phyloP scores from a whole-genome alignment of 92 coral and sea anemone species.

The Siderastrea siderea region DNA sequence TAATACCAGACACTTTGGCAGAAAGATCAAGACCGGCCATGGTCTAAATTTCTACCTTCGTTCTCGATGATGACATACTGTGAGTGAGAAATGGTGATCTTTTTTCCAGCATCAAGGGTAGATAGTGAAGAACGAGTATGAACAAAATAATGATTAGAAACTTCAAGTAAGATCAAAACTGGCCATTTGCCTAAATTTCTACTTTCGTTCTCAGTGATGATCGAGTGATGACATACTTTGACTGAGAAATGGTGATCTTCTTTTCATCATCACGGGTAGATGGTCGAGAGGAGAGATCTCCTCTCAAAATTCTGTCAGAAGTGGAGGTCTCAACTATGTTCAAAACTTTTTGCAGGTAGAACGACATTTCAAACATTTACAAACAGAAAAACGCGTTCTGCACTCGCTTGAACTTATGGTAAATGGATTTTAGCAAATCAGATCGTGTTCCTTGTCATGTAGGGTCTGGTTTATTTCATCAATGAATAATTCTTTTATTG shows the following conservation, averaged over 20 bases:
- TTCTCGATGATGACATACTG: background rate
- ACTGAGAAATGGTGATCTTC: background rate
- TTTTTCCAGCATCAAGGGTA: background rate
- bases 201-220: background rate
- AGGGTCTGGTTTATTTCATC: too few species aligned
- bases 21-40: slow-evolving; percentile 49
- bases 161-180: background rate
- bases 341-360: background rate
- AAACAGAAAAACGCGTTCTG: too few species aligned
- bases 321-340: background rate
- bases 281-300: background rate
- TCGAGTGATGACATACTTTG: background rate
- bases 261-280: background rate
- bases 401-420: too few species aligned
- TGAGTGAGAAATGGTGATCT: background rate
- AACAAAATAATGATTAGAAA: background rate
- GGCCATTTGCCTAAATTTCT: slow-evolving; percentile 66
- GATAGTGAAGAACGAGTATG: background rate
- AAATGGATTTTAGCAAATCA: too few species aligned
- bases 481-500: too few species aligned
- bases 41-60: slow-evolving; percentile 47
- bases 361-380: background rate
- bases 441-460: too few species aligned
- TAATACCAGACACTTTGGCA: slow-evolving; percentile 60
- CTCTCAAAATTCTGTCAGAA: background rate